phyloP scores from a whole-genome alignment of 2,797 vertebrate species.

The Crypturellus tataupa region DNA sequence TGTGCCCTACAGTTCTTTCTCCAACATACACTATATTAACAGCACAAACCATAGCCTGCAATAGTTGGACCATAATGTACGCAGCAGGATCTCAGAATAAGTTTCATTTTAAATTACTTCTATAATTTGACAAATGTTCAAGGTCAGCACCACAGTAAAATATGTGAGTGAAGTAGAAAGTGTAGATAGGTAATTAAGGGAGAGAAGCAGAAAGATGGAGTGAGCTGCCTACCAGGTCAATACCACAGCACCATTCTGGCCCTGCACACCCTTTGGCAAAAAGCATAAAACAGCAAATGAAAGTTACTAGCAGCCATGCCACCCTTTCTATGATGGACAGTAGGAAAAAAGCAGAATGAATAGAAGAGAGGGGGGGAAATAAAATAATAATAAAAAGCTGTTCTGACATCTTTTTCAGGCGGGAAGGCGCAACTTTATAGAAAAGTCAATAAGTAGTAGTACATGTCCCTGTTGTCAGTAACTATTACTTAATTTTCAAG shows the following conservation, averaged over 20 bases:
- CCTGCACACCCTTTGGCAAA: not conserved
- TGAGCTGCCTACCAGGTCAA: not conserved
- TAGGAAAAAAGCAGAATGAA: not conserved
- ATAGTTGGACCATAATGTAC: not conserved
- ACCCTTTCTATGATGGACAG: not conserved
- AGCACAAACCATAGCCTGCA: fast-evolving
- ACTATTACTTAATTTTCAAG: not conserved
- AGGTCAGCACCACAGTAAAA: not conserved
- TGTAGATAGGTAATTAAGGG: not conserved
- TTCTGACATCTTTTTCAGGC: not conserved
- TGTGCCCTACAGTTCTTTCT: not conserved
- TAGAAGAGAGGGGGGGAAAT: not conserved
- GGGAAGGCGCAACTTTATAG: not conserved
- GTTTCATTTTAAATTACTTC: not conserved
- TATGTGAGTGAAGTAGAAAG: not conserved
- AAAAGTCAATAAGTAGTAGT: not conserved
- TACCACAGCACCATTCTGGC: not conserved
- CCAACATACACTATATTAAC: not conserved
- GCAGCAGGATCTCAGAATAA: not conserved
- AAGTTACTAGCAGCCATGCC: not conserved
- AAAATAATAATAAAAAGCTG: not conserved
- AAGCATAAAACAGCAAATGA: not conserved
- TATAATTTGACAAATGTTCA: not conserved
- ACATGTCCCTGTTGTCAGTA: not conserved
- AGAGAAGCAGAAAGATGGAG: not conserved